These are phyloP conservation scores for Hemitrygon akajei DNA, from an alignment of 2,797 vertebrate species.

Conservation along the genomic window DNA sequence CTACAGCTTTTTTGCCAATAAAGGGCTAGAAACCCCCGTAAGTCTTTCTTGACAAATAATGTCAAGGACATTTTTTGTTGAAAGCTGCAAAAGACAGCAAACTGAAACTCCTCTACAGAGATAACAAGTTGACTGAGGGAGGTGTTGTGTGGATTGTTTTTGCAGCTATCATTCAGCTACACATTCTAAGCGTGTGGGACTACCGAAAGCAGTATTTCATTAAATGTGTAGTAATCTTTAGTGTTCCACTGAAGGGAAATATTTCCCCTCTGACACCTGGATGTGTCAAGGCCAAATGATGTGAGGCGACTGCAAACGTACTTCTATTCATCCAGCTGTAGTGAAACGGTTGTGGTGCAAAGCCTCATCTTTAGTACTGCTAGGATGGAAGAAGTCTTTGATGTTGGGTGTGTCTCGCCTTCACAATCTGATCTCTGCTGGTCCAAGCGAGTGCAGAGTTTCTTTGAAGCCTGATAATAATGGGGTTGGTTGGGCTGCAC, in stretches of 20 bases:
- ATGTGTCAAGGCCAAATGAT: background rate
- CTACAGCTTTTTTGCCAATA: background rate
- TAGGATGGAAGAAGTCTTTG: background rate
- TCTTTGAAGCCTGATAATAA: background rate
- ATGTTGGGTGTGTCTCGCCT: background rate
- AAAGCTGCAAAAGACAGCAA: background rate
- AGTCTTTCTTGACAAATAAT: background rate
- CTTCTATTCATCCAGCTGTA: background rate
- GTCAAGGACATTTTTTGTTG: background rate
- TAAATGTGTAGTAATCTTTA: background rate
- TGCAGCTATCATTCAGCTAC: background rate
- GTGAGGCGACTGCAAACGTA: too few relatives aligned
- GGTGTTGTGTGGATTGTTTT: background rate
- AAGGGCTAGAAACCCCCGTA: background rate
- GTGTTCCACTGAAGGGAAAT: background rate
- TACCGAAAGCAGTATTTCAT: background rate
- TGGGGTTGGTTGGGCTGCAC: background rate
- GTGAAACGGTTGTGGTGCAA: background rate
- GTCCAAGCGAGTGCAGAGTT: background rate
- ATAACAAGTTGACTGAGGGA: background rate
- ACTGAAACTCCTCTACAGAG: background rate
- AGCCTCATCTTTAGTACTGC: background rate
- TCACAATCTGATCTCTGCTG: background rate
- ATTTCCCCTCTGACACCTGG: background rate
- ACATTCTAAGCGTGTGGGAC: background rate